Percentiles rank a stretch among this genome's conserved stretches.
phyloP scores from a whole-genome alignment of 2,113 vertebrate genomes.

The Trichomycterus rosablanca region DNA sequence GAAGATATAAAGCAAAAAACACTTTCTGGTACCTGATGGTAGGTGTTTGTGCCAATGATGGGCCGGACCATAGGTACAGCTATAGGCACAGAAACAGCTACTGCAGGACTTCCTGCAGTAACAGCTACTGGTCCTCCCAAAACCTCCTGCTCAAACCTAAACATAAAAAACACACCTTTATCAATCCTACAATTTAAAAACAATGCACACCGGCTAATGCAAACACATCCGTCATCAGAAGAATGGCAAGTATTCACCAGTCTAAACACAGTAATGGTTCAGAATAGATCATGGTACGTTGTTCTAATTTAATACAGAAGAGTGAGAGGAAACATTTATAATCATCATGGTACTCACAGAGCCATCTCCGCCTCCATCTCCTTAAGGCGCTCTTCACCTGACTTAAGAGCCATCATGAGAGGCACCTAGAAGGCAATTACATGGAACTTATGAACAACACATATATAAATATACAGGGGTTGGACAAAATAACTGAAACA shows the following conservation, averaged over 20 bases:
- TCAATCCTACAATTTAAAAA: no score
- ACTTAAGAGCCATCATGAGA: slow-evolving; percentile 72
- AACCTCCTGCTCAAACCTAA: slow-evolving; percentile 86
- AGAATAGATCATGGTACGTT: no score
- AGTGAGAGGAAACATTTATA: no score
- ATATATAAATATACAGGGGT: no score
- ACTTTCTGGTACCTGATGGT: slow-evolving; percentile 86
- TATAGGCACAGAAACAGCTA: slow-evolving; percentile 69
- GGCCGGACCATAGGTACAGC: slow-evolving; percentile 74
- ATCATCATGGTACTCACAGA: slow-evolving; percentile 85
- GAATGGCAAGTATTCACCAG: no score
- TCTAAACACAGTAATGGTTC: no score
- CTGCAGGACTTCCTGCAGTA: slow-evolving; percentile 57
- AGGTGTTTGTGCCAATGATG: slow-evolving; percentile 89
- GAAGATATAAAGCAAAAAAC: no score
- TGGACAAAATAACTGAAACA: no score
- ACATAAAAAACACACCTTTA: no score
- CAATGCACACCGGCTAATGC: no score
- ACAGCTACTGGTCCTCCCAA: slow-evolving; percentile 75
- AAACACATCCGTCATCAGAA: no score
- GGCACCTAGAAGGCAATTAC: slow-evolving; percentile 2
- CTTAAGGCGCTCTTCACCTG: slow-evolving; percentile 83
- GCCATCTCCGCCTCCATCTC: slow-evolving; percentile 97
- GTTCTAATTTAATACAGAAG: no score
- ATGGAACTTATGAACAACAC: background rate